Evolutionary conservation across 1,140 invertebrate species (phyloP).

Genomic region (Drosophila persimilis): DNA sequence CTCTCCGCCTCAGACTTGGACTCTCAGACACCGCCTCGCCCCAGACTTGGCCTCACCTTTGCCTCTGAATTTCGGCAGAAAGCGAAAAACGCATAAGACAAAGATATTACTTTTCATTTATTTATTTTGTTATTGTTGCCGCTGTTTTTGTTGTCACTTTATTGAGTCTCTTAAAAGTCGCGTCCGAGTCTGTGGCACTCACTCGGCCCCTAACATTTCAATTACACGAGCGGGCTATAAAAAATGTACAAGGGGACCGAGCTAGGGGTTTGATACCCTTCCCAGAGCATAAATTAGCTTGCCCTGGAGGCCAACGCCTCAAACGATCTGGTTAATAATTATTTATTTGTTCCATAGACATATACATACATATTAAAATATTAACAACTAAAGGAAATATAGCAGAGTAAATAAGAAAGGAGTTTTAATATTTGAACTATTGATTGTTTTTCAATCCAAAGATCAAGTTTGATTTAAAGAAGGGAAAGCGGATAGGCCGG

Average conservation of each 20-base stretch:
- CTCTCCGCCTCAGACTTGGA: constrained; percentile 1
- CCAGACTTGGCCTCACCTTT: constrained; percentile 33
- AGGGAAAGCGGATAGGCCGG: too few species aligned
- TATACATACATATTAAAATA: too few species aligned
- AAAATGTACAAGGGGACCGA: neutral
- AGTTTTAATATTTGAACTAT: too few species aligned
- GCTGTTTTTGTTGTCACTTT: constrained; percentile 7
- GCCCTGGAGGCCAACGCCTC: too few species aligned
- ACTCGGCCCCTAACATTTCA: constrained; percentile 36
- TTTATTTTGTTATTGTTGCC: neutral
- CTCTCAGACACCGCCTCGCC: constrained; percentile 21
- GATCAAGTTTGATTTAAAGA: too few species aligned
- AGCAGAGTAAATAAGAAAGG: too few species aligned
- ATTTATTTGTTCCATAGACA: too few species aligned
- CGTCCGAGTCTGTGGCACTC: constrained; percentile 3
- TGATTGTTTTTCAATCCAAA: too few species aligned
- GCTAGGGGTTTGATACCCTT: constrained; percentile 16
- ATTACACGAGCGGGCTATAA: constrained; percentile 16
- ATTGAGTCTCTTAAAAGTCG: constrained; percentile 8
- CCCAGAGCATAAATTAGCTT: neutral
- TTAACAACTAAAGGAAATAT: too few species aligned
- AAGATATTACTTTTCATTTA: constrained; percentile 20
- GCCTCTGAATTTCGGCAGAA: constrained; percentile 12
- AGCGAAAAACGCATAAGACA: constrained; percentile 19
- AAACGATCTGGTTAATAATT: too few species aligned